A percentile compares a stretch with the other conserved stretches of the same genome.
Conservation (phyloP, 2,888 invertebrate species). For the Cheilosia urbana region DNA sequence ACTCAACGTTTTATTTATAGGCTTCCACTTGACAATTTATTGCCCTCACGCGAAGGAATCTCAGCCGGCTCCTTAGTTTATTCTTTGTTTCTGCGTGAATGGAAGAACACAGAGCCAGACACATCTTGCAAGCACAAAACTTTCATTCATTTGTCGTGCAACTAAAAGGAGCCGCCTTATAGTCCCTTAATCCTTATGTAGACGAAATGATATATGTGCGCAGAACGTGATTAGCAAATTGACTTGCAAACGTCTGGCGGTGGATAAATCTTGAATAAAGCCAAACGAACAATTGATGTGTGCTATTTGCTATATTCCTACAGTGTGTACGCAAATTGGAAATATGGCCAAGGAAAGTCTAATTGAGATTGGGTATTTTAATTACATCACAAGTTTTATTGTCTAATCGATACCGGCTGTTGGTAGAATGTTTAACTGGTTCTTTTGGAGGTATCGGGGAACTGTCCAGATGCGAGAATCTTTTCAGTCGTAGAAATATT, state of each 20-base stretch:
- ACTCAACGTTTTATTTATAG: slow-evolving; percentile 76
- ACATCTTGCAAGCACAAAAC: neutral
- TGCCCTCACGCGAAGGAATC: slow-evolving; percentile 56
- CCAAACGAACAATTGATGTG: slow-evolving; percentile 13
- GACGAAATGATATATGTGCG: slow-evolving; percentile 49
- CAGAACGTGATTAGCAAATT: slow-evolving; percentile 57
- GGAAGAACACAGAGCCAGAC: slow-evolving; percentile 2
- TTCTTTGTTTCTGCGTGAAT: slow-evolving; percentile 28
- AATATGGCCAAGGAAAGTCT: slow-evolving; percentile 3
- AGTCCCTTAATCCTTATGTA: slow-evolving; percentile 34
- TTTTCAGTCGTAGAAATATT: too few relatives aligned
- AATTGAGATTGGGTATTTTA: slow-evolving; percentile 42
- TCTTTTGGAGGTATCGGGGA: neutral
- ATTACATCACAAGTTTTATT: slow-evolving; percentile 51
- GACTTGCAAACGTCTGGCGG: slow-evolving; percentile 50
- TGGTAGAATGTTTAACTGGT: neutral
- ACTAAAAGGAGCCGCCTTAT: slow-evolving; percentile 6
- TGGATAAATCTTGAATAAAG: slow-evolving; percentile 51
- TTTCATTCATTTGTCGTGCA: slow-evolving; percentile 15
- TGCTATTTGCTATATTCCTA: too few relatives aligned
- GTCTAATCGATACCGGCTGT: neutral
- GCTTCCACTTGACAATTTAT: slow-evolving; percentile 77
- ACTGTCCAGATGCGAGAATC: neutral
- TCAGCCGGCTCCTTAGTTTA: slow-evolving; percentile 14
- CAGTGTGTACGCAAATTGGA: neutral